These are phyloP conservation scores for Odontothrips loti DNA, from an alignment of 2,888 invertebrate genomes.

Conservation along the genomic window DNA sequence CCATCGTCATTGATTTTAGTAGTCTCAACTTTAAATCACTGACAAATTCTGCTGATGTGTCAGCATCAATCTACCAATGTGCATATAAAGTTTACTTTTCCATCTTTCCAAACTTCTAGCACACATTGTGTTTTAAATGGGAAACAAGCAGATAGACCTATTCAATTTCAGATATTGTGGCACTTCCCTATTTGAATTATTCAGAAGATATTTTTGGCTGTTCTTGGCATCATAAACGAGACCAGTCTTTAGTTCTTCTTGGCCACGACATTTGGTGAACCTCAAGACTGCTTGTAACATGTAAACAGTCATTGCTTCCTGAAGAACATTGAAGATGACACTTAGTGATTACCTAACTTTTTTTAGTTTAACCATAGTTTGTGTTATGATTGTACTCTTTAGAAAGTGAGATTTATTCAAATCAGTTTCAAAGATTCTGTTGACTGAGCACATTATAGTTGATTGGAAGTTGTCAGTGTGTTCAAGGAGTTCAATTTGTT, in stretches of 20 bases:
- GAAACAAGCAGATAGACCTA: neutral
- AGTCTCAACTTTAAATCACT: neutral
- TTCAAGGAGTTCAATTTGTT: neutral
- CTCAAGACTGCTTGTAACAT: conserved; percentile 22
- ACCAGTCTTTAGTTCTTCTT: neutral
- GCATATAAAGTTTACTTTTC: too few relatives aligned
- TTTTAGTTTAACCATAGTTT: conserved; percentile 9
- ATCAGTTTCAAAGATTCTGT: neutral
- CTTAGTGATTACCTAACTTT: conserved; percentile 3
- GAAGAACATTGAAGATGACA: neutral
- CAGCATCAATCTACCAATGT: too few relatives aligned
- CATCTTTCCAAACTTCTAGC: too few relatives aligned
- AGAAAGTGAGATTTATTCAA: neutral
- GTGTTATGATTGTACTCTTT: neutral
- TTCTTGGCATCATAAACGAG: neutral
- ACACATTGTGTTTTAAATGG: neutral
- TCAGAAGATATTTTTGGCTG: neutral
- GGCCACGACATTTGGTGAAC: neutral
- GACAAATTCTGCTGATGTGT: neutral
- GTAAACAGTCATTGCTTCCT: conserved; percentile 22
- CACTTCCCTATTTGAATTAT: neutral
- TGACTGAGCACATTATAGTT: conserved; percentile 8
- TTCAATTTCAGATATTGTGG: neutral
- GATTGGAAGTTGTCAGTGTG: neutral
- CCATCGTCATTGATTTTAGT: neutral